These are phyloP conservation scores for Stichodactyla mertensii DNA, from an alignment of 64 coral and sea anemone genomes.

Conservation along the genomic window DNA sequence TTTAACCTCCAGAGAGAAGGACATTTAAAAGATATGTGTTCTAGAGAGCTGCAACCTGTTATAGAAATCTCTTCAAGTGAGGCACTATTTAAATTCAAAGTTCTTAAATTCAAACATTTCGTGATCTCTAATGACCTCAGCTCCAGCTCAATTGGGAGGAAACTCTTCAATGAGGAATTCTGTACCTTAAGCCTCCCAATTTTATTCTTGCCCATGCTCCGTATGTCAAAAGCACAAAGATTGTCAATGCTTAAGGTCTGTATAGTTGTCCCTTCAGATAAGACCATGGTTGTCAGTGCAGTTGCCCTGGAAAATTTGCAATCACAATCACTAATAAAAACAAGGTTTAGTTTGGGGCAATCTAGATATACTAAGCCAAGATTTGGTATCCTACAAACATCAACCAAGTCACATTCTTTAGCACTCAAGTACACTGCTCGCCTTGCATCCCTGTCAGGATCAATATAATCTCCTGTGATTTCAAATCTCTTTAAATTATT, in stretches of 20 bases:
- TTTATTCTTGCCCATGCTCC: slow-evolving; percentile 1
- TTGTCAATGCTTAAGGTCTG: slow-evolving; percentile 27
- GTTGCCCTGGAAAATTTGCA: neutral
- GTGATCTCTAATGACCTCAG: neutral
- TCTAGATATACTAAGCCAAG: slow-evolving; percentile 4
- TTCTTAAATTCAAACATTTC: slow-evolving; percentile 1
- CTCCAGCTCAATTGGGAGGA: neutral
- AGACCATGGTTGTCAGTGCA: neutral
- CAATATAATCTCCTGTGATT: slow-evolving; percentile 26
- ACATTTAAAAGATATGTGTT: neutral
- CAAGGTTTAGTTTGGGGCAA: slow-evolving; percentile 4
- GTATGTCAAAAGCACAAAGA: neutral
- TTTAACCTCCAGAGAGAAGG: slow-evolving; percentile 12
- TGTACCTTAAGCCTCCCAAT: slow-evolving; percentile 7
- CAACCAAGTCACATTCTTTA: slow-evolving; percentile 15
- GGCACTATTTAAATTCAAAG: neutral
- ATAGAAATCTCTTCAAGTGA: slow-evolving; percentile 15
- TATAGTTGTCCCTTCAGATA: neutral
- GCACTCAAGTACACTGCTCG: neutral
- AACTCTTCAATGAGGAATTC: neutral
- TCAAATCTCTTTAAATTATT: slow-evolving; percentile 31
- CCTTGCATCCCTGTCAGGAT: neutral
- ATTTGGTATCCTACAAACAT: slow-evolving; percentile 3
- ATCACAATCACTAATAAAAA: slow-evolving; percentile 15
- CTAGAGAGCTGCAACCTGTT: slow-evolving; percentile 1